Base-by-base conservation (phyloP, 2,113 vertebrate species). In the Neotoma lepida region DNA sequence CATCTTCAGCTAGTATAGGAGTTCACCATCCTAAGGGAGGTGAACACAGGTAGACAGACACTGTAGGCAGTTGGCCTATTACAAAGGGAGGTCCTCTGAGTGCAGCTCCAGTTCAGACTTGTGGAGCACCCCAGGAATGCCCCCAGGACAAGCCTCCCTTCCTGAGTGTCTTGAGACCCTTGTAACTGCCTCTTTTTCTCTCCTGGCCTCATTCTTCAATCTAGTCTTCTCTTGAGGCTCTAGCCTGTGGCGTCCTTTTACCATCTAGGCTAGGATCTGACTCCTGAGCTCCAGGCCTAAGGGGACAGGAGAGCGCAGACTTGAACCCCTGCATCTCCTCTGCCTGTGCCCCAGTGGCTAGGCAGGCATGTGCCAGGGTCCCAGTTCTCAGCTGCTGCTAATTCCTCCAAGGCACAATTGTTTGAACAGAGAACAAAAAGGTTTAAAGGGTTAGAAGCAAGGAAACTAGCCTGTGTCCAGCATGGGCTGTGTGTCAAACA, bases 251-350 rank as follows among this genome's bases (percentile, higher is more conserved):
- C 24, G 54, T 13, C 5, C 28, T 35, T 6, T 14, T 35, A 6
- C 51, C 54, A 86, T 61, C 35, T 33, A 8, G 41, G 17, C 17
- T 64, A 4, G 12, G 22, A 5, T 49, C 76, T 54, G 28, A 46
- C 58, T 88, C 30, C 10, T 39, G 66, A 46, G 39, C 22, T 33
- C 24, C 18, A 78, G 15, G 90, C 17, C 9, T 64, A 28, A 86
- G 41, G 18, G 39, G 5, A n/a, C 2, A 2, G 44, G 15, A 56
- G 8, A 28, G 0, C 13, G 12, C 6, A 1, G n/a, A 20, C 9
- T 44, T 6, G 39, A 17, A 2, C 3, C 0, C 41, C 35, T 39
- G 70, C 39, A 0, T 64, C 54, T 66, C 82, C 33, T 84, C 26
- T 1, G 4, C 17, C 1, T 15, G 20, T 44, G 64, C 77, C 14